Percentiles rank a stretch among this genome's conserved stretches.
phyloP scores from a whole-genome alignment of 2,113 vertebrate genomes.

The Psephotus haematonotus region DNA sequence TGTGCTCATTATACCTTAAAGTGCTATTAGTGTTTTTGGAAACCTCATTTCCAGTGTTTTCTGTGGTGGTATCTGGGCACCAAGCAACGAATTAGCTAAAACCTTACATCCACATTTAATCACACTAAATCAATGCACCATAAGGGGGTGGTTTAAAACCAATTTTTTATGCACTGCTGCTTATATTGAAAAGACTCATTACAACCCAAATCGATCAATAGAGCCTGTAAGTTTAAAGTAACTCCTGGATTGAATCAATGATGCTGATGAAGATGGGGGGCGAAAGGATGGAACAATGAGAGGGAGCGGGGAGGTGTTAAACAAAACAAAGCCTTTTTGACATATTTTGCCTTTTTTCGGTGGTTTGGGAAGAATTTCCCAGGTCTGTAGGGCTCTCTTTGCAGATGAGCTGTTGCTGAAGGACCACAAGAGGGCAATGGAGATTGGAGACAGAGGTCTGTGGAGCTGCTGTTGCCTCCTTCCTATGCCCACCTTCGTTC shows the following conservation, averaged over 20 bases:
- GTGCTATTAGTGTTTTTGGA: background rate
- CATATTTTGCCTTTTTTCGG: background rate
- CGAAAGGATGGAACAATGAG: background rate
- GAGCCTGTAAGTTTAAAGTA: conserved; percentile 7
- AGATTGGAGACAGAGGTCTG: background rate
- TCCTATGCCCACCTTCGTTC: background rate
- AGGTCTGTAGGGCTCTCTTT: background rate
- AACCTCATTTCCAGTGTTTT: background rate
- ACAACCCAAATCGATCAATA: conserved; percentile 30
- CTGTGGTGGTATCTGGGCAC: background rate
- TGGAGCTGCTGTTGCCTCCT: background rate
- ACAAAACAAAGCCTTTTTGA: background rate
- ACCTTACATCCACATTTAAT: background rate
- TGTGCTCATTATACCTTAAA: background rate
- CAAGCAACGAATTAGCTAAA: background rate
- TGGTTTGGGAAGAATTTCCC: background rate
- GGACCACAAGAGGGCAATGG: conserved; percentile 56
- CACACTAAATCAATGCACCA: background rate
- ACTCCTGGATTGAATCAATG: conserved; percentile 21
- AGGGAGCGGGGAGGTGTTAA: background rate
- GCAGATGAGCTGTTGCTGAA: background rate
- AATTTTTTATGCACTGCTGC: background rate
- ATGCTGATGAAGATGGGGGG: background rate
- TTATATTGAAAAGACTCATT: background rate
- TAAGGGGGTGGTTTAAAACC: conserved; percentile 11